Base-by-base conservation (phyloP, 2,888 invertebrate genomes). In the Coenonympha glycerion region DNA sequence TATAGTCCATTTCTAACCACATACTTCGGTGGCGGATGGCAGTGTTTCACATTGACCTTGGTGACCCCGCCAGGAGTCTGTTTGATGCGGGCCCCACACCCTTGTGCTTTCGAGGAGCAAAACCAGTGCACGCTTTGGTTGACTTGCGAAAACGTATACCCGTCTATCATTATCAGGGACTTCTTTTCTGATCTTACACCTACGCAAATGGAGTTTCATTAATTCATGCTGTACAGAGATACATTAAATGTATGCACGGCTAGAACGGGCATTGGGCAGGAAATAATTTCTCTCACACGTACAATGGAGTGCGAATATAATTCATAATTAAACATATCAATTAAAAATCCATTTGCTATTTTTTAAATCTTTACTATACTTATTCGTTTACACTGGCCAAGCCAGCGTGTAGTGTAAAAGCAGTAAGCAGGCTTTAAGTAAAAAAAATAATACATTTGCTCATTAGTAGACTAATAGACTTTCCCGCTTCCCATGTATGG, bases 81-180 rank as follows among this genome's bases (percentile, higher is more conserved):
- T 4, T 61, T 58, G 6, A 68, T 47, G 8, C 68, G 61, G 11
- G 65, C 69, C 1, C 50, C 26, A 37, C 69, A 67, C 9, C 69
- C 65, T n/a, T 53, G 51, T 8, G 57, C 56, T 49, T 64, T 69
- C 1, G 71, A 69, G 6, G 75, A 72, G 44, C 75, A 75, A 6
- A 64, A 57, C 74, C 74, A 76, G 22, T 62, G 63, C 0, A 49
- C 31, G 19, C 61, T 62, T 34, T 67, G 55, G 48, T 70, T 68
- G 22, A 70, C 64, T 56, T 74, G 75, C 3, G 66, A 69, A 46
- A 67, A 75, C 2, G 71, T 73, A 46, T 66, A 74, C 2, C 63
- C 62, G 15, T 69, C 59, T 13, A 73, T 39, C 66, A 76, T 62
- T 9, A 76, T 30, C 1, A 76, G 59, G 9, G 57, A 61, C 49